Evolutionary conservation across 2,888 invertebrate genomes (phyloP), one percentile per base, ranked within the genome.

Genomic region (Zaprionus lineosus): DNA sequence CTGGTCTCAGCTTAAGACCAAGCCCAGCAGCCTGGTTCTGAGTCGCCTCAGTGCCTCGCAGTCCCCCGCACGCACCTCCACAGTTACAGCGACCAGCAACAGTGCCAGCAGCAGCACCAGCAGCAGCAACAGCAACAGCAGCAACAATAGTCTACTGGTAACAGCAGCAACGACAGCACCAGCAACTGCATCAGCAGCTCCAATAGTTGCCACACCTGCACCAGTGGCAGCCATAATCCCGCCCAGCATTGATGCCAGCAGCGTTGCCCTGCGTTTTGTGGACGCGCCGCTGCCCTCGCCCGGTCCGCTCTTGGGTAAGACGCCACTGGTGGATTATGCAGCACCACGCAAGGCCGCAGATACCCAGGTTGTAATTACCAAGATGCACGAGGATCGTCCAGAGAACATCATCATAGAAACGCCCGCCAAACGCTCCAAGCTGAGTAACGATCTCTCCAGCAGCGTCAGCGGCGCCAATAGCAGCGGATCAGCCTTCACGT

Each of bases 241-340:
- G 12, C 44, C 74, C 28, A 41, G 24, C 56, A 41, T 63, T 29
- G 44, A 71, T 28, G 51, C 58, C 14, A 39, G 18, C 16, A 53
- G 7, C n/a, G 48, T 60, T 2, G 68, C 91, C 66, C 65, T 87
- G 15, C 83, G 89, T 6, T 92, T 92, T 71, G 89, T 92, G 33
- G 91, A 91, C 60, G 91, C 93, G 33, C 95, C 95, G 0, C 89
- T 95, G 37, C 95, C 95, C 33, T 96, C 96, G 2, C 96, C 96
- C 0, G 96, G 96, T 0, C 96, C 96, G 0, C 91, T 95, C 63
- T 91, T 96, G 15, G 96, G 96, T 3, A 95, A 95, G 84, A 96
- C 96, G 1, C 92, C 95, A 41, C 91, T 96, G 26, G 94, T 96
- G 9, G 96, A 96, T 70, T 93, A 92, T 55, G 91, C 91, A 51